Evolutionary conservation across 2,888 invertebrate species (phyloP).

Genomic region (Noctua janthe): DNA sequence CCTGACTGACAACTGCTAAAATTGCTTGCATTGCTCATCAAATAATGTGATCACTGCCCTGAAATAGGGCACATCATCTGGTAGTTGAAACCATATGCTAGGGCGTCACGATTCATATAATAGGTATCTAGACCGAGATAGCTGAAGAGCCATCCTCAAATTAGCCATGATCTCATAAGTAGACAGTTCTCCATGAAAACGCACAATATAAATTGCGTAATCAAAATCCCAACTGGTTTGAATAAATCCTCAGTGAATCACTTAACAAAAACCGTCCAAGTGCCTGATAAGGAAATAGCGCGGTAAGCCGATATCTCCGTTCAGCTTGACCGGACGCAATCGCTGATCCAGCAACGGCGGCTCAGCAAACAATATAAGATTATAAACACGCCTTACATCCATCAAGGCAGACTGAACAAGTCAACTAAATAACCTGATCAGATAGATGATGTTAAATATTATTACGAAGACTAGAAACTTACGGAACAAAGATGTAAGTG

Average conservation of each 20-base stretch:
- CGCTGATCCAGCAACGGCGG: constrained; percentile 61
- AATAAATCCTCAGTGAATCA: constrained; percentile 53
- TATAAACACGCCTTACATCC: constrained; percentile 49
- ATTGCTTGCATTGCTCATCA: neutral
- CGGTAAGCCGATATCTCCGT: constrained; percentile 71
- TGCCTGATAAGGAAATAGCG: constrained; percentile 67
- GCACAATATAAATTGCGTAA: constrained; percentile 38
- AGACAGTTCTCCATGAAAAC: constrained; percentile 24
- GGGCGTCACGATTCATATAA: neutral
- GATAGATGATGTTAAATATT: neutral
- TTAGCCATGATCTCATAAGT: constrained; percentile 44
- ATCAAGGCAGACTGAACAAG: constrained; percentile 21
- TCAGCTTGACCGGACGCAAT: constrained; percentile 65
- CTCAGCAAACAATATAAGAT: constrained; percentile 45
- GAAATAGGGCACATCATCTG: constrained; percentile 32
- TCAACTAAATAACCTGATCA: constrained; percentile 1
- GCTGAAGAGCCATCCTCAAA: constrained; percentile 11
- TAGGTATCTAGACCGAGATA: constrained; percentile 11
- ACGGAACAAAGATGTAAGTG: neutral
- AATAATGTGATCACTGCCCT: constrained; percentile 6
- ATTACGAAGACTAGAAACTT: neutral
- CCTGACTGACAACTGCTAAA: neutral
- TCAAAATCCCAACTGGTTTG: constrained; percentile 37
- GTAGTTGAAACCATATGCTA: constrained; percentile 28
- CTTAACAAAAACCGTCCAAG: constrained; percentile 58